Base-by-base conservation (phyloP, 2,888 invertebrate genomes). In the Pocota personata region DNA sequence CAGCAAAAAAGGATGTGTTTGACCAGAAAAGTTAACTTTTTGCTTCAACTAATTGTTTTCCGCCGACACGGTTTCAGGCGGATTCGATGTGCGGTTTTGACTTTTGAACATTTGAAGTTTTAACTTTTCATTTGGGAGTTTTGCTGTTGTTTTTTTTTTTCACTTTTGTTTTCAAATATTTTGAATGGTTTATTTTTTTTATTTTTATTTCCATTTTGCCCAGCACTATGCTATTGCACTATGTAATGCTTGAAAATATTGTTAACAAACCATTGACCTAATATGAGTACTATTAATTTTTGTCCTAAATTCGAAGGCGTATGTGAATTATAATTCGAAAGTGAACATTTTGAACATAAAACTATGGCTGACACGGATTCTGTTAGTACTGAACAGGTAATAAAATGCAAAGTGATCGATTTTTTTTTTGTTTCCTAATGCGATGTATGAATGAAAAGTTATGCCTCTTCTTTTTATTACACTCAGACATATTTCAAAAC, bases 21-120 rank as follows among this genome's bases (percentile, higher is more conserved):
- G 83, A 84, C 79, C 79, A 80, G 79, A 57, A 79, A 67, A 62
- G 67, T 76, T 40, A 16, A 19, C 52, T 67, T 24, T 69, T 75
- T 66, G 40, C 37, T 35, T 27, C 30, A 69, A 69, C 60, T 79
- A 80, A 80, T 84, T 84, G 83, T 84, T 84, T 80, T 64, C 48
- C 73, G 69, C 57, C 83, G 58, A 72, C 72, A 77, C 24, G 58
- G 40, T 43, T 72, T 78, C 35, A 66, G 6, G 43, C 16, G 40
- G 24, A n/a, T 30, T 19, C 10, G 16, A 30, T 62, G 40, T 55
- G 52, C 24, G 40, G 72, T 48, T 62, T 60, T 43, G 32, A 24
- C 32, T 77, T 69, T 50, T 60, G 30, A 32, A 12, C 46, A 50
- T 75, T 79, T 69, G 35, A 62, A 19, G 57, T 64, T 71, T 71